Evolutionary conservation across 2,113 vertebrate genomes (phyloP).

Genomic region (Trachemys scripta): DNA sequence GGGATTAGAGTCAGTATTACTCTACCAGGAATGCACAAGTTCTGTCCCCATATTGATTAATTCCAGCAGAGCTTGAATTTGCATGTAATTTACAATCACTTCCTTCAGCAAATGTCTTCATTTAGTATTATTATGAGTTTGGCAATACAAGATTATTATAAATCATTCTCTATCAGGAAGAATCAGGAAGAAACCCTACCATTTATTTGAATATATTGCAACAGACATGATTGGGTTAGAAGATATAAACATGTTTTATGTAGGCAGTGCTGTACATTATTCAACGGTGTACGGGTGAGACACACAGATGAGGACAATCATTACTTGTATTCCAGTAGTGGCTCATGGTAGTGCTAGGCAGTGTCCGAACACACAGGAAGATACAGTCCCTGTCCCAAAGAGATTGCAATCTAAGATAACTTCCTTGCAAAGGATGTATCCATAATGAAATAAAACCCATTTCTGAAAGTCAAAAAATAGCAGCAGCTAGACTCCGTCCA

Average conservation of each 20-base stretch:
- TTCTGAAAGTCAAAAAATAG: neutral
- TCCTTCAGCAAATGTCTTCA: constrained; percentile 81
- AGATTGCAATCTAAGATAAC: neutral
- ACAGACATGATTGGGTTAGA: constrained; percentile 54
- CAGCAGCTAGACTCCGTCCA: neutral
- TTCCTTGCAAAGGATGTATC: neutral
- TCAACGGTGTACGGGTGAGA: constrained; percentile 33
- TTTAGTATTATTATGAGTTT: constrained; percentile 79
- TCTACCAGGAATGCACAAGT: constrained; percentile 63
- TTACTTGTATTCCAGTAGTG: neutral
- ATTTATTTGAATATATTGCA: constrained; percentile 66
- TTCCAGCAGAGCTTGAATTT: constrained; percentile 77
- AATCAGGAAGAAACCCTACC: constrained; percentile 52
- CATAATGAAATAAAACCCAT: neutral
- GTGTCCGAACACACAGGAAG: neutral
- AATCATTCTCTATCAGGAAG: constrained; percentile 73
- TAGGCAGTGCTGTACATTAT: neutral
- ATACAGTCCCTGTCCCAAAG: neutral
- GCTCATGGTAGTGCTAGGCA: neutral
- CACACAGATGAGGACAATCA: constrained; percentile 41
- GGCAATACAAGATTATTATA: constrained; percentile 80
- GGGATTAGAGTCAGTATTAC: constrained; percentile 64
- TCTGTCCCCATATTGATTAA: constrained; percentile 81
- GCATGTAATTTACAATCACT: constrained; percentile 82
- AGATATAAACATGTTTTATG: constrained; percentile 70